Conservation (phyloP, 1,140 invertebrate genomes). For the Diploscapter pachys region DNA sequence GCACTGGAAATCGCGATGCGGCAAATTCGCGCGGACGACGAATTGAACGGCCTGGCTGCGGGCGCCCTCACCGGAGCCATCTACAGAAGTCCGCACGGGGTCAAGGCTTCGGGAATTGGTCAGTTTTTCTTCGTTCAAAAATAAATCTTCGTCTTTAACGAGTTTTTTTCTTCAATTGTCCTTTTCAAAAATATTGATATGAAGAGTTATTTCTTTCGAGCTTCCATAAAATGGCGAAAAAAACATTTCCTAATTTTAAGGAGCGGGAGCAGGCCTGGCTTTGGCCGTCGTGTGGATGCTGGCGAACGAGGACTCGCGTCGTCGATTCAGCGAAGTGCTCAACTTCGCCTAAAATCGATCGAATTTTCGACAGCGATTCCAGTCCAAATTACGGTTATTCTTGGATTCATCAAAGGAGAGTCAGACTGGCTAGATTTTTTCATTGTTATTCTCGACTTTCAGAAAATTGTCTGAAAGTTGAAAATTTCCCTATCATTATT, state of each 20-base stretch:
- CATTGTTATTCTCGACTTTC: too few species aligned
- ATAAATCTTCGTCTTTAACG: background rate
- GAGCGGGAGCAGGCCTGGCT: conserved; percentile 34
- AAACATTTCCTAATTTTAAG: conserved; percentile 9
- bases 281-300: conserved; percentile 36
- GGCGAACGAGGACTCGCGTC: conserved; percentile 29
- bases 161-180: background rate
- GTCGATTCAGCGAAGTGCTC: conserved; percentile 33
- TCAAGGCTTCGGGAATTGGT: conserved; percentile 35
- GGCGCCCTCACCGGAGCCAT: conserved; percentile 39
- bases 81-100: conserved; percentile 40
- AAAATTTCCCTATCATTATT: too few species aligned
- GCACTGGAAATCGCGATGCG: conserved; percentile 34
- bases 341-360: too few species aligned
- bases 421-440: too few species aligned
- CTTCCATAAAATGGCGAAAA: too few species aligned
- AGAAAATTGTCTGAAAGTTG: too few species aligned
- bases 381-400: too few species aligned
- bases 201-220: too few species aligned
- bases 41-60: conserved; percentile 37
- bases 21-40: conserved; percentile 36
- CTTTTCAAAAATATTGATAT: too few species aligned
- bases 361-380: too few species aligned
- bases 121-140: background rate
- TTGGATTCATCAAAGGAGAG: too few species aligned